Conservation (phyloP, 1,140 invertebrate species). For the Triops cancriformis region DNA sequence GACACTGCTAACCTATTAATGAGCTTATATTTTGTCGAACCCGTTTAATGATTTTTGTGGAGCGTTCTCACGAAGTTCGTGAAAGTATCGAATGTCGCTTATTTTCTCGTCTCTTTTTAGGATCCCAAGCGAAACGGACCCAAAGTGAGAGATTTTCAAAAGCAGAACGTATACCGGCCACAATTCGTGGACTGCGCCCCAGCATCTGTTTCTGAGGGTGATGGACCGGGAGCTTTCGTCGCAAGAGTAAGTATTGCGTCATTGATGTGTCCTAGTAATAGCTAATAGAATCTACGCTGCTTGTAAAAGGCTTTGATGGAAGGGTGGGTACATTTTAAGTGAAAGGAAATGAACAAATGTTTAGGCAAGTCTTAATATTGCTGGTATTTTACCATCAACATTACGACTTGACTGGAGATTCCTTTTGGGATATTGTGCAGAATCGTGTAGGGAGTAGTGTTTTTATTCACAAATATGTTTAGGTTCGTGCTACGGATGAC, state of each 20-base stretch:
- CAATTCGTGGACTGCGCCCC: not conserved
- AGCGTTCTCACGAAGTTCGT: not conserved
- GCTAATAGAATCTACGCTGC: not conserved
- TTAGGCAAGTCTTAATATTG: no score
- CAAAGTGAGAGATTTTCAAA: not conserved
- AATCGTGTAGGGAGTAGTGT: not conserved
- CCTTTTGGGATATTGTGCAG: no score
- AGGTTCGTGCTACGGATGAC: slow-evolving; percentile 17
- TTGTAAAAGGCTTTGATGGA: no score
- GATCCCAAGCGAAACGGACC: not conserved
- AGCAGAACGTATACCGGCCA: not conserved
- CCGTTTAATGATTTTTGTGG: not conserved
- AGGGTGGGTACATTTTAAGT: no score
- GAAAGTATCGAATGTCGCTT: not conserved
- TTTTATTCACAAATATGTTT: not conserved
- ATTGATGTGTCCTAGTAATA: not conserved
- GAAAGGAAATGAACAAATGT: no score
- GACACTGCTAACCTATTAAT: slow-evolving; percentile 1
- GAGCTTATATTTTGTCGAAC: not conserved
- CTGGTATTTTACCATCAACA: no score
- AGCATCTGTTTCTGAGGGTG: not conserved
- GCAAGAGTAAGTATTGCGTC: not conserved
- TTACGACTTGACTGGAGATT: no score
- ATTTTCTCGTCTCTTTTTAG: not conserved
- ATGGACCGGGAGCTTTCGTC: not conserved